Conservation (phyloP, 2,888 invertebrate genomes). For the Heteropelma amictum region DNA sequence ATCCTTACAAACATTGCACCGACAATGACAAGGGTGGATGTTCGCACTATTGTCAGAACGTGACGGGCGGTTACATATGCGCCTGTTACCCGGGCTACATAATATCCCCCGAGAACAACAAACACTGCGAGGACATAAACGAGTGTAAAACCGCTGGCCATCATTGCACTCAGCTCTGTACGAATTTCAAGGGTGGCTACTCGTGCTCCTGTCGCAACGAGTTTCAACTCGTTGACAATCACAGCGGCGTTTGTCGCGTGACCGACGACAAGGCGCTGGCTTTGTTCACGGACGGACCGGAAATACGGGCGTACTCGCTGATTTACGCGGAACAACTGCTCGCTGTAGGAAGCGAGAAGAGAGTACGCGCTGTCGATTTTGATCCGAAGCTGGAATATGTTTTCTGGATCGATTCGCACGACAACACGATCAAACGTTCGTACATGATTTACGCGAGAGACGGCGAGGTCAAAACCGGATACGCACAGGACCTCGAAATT, state of each 20-base stretch:
- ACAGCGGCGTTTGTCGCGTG: conserved; percentile 91
- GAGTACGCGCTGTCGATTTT: conserved; percentile 95
- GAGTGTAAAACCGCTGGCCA: conserved; percentile 91
- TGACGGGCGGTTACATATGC: conserved; percentile 93
- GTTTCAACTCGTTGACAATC: conserved; percentile 86
- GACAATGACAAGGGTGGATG: conserved; percentile 86
- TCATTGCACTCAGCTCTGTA: conserved; percentile 96
- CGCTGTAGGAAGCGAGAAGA: conserved; percentile 90
- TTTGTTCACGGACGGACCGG: conserved; percentile 90
- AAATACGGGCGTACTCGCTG: conserved; percentile 87
- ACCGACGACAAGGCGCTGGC: conserved; percentile 84
- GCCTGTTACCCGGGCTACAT: conserved; percentile 93
- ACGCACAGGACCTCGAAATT: conserved; percentile 92
- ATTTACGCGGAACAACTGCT: conserved; percentile 85
- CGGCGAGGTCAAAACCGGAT: conserved; percentile 89
- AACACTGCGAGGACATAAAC: conserved; percentile 92
- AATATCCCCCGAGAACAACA: conserved; percentile 87
- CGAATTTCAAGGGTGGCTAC: conserved; percentile 93
- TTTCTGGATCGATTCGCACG: conserved; percentile 97
- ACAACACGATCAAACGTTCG: conserved; percentile 93
- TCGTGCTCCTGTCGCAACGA: conserved; percentile 92
- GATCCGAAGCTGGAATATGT: conserved; percentile 90
- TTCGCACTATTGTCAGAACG: conserved; percentile 93
- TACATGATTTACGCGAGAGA: conserved; percentile 90
- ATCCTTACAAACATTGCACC: conserved; percentile 77